Conservation (phyloP, 2,797 vertebrate genomes). For the Channallabes apus region DNA sequence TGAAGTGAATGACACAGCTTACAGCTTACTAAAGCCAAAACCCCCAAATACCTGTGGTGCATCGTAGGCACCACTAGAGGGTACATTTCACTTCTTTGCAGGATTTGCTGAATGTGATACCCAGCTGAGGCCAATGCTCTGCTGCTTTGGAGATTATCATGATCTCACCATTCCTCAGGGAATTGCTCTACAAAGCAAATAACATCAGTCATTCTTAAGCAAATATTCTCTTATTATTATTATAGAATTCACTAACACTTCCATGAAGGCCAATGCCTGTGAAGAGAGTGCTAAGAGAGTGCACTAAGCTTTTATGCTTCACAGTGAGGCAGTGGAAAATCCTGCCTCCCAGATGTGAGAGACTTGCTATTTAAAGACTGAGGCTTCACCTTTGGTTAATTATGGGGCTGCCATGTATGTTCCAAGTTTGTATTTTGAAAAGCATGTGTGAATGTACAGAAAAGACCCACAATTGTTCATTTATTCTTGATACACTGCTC, state of each 20-base stretch:
- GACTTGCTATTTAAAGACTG: constrained; percentile 25
- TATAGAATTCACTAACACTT: not conserved
- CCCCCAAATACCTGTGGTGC: constrained; percentile 36
- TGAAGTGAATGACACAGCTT: constrained; percentile 33
- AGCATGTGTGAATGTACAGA: not conserved
- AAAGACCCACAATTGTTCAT: too few relatives aligned
- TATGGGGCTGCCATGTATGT: not conserved
- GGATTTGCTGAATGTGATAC: constrained; percentile 31
- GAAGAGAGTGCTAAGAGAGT: not conserved
- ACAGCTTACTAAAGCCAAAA: constrained; percentile 10
- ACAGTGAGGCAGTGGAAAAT: constrained; percentile 5
- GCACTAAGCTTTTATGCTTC: not conserved
- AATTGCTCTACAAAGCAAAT: constrained; percentile 1
- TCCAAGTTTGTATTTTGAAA: not conserved
- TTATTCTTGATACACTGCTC: not conserved
- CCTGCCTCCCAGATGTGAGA: constrained; percentile 10
- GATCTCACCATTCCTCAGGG: not conserved
- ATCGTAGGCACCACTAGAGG: constrained; percentile 59
- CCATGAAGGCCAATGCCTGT: not conserved
- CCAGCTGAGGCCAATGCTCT: constrained; percentile 2
- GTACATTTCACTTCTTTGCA: constrained; percentile 56
- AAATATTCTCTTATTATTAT: not conserved
- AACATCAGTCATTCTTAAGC: not conserved
- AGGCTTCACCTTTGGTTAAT: not conserved
- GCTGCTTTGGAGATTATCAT: constrained; percentile 23